Evolutionary conservation across 2,113 vertebrate species (phyloP), one percentile per base, ranked within the genome.

Genomic region (Diphyllodes magnificus): DNA sequence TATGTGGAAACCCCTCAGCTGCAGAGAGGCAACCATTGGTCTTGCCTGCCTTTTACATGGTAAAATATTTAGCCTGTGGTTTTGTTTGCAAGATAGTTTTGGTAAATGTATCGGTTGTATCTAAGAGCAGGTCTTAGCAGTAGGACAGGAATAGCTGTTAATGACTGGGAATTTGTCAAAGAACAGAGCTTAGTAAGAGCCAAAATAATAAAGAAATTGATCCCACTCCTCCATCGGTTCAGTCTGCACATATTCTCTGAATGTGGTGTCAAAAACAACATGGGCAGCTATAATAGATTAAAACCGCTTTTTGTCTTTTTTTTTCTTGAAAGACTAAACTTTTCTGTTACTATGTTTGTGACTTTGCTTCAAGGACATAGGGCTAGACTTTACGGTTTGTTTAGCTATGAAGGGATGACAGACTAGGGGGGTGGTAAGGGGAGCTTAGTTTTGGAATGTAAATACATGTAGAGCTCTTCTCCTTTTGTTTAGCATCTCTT

Each of bases 371-470:
- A 92, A 96, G 97, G 95, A 95, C 86, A 71, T 78, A 82, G 92
- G 88, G 96, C 96, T 97, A 96, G 97, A 98, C 97, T 97, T 98
- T 97, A 98, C 73, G 97, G 98, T 98, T 98, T 98, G 97, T 98
- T 98, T 98, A 98, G 98, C 97, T 96, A 93, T 97, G 97, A 97
- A 97, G 98, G 96, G 97, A 97, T 97, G 98, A 97, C 97, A 96
- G 98, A 97, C 96, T 97, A 97, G 97, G 97, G 98, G 96, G 97
- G 97, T 96, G 97, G 97, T 96, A 93, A 97, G 82, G 96, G 97
- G 96, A 98, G 98, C 98, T 98, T 98, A 98, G 97, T 98, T 98
- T 98, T 97, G 98, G 98, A 98, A 98, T 98, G 98, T 98, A 98
- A 98, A 98, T 98, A 98, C 98, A 97, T 97, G 97, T 98, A 97